These are phyloP conservation scores for Apantesis nais DNA, from an alignment of 2,888 invertebrate genomes.

Conservation along the genomic window DNA sequence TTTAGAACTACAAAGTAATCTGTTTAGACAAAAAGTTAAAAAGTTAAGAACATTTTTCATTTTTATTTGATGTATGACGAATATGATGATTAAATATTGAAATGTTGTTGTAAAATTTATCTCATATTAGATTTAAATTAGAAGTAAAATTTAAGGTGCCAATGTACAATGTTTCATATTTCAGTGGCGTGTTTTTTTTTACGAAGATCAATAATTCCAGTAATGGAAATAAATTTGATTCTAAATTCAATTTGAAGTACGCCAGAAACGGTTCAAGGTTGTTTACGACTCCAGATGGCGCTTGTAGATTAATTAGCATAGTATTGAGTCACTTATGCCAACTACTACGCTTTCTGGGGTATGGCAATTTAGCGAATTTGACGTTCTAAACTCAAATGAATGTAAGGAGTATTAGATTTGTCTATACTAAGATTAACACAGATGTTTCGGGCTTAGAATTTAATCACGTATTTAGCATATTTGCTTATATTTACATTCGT, in stretches of 20 bases:
- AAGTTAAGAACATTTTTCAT: neutral
- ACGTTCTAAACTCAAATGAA: neutral
- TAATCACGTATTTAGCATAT: neutral
- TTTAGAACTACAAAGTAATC: neutral
- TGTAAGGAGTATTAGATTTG: neutral
- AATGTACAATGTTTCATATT: neutral
- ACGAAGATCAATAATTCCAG: neutral
- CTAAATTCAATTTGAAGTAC: constrained; percentile 1
- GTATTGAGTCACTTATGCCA: neutral
- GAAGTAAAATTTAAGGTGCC: neutral
- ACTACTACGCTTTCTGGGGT: neutral
- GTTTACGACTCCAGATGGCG: neutral
- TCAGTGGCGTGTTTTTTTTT: neutral
- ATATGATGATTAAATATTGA: neutral
- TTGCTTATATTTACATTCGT: neutral
- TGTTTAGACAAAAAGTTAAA: neutral
- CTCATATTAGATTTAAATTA: neutral
- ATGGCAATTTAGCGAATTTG: neutral
- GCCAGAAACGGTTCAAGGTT: neutral
- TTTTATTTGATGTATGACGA: neutral
- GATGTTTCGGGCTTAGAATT: too few relatives aligned
- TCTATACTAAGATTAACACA: neutral
- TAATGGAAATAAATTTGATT: neutral
- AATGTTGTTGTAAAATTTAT: neutral
- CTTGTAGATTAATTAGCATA: neutral